A percentile compares a stretch with the other conserved stretches of the same genome.
Evolutionary conservation across 1,140 invertebrate genomes (phyloP).

Genomic region (Drosophila repletoides): DNA sequence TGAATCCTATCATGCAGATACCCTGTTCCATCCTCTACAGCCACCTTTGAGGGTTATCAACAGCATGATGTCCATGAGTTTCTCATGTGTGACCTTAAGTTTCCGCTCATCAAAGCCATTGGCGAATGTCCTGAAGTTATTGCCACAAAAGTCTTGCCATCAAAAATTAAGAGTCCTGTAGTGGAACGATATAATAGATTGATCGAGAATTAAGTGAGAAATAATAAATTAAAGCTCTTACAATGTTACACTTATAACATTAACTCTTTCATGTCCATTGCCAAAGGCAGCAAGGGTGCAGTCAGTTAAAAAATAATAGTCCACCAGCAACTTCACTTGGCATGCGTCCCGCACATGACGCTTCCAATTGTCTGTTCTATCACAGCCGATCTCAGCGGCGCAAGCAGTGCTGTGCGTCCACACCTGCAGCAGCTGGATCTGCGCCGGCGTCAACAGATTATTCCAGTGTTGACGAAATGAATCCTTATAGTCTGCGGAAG

Average conservation of each 20-base stretch:
- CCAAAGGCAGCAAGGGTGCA: conserved; percentile 70
- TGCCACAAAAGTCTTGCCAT: conserved; percentile 60
- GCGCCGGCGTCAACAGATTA: conserved; percentile 48
- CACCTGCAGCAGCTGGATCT: not conserved
- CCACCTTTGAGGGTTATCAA: conserved; percentile 93
- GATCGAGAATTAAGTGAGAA: too few relatives aligned
- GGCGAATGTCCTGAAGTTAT: conserved; percentile 79
- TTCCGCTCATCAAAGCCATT: conserved; percentile 83
- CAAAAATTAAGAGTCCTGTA: too few relatives aligned
- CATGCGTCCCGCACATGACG: conserved; percentile 32
- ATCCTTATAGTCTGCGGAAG: conserved; percentile 51
- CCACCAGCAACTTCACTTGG: conserved; percentile 39
- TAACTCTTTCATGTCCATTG: too few relatives aligned
- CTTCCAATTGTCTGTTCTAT: conserved; percentile 76
- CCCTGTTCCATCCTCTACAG: conserved; percentile 92
- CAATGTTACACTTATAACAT: too few relatives aligned
- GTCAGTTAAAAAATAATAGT: conserved; percentile 75
- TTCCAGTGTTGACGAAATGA: conserved; percentile 81
- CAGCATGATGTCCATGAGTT: conserved; percentile 96
- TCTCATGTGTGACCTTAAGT: conserved; percentile 92
- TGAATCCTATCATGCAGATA: conserved; percentile 91
- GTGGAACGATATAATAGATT: too few relatives aligned
- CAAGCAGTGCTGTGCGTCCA: conserved; percentile 20
- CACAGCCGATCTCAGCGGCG: conserved; percentile 77
- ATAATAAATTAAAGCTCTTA: too few relatives aligned